phyloP scores from a whole-genome alignment of 2,113 vertebrate species.

The Scophthalmus maximus region DNA sequence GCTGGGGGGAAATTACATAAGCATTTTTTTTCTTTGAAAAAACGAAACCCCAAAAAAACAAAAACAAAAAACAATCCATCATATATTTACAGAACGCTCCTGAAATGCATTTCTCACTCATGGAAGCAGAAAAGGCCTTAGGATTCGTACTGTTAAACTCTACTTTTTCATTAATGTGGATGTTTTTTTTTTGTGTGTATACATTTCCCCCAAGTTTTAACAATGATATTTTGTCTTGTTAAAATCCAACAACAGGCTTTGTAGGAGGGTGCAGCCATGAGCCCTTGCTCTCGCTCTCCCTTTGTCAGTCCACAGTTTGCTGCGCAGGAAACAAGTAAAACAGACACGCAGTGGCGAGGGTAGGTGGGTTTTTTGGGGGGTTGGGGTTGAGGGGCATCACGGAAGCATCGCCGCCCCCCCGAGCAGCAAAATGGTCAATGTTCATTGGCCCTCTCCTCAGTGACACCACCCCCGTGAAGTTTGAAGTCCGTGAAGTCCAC shows the following conservation, averaged over 20 bases:
- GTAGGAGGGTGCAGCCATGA: constrained; percentile 28
- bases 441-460: constrained; percentile 40
- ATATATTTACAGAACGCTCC: constrained; percentile 84
- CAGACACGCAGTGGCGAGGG: constrained; percentile 23
- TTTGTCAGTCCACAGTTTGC: constrained; percentile 34
- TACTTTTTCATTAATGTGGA: constrained; percentile 50
- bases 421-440: constrained; percentile 75
- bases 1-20: constrained; percentile 65
- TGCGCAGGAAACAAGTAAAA: constrained; percentile 51
- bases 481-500: constrained; percentile 41
- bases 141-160: constrained; percentile 68
- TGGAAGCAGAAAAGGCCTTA: constrained; percentile 80
- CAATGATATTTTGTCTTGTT: constrained; percentile 51
- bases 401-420: constrained; percentile 28
- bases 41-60: constrained; percentile 52
- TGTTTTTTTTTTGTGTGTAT: constrained; percentile 47
- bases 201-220: constrained; percentile 71
- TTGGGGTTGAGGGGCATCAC: constrained; percentile 23
- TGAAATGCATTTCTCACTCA: constrained; percentile 76
- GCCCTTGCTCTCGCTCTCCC: constrained; percentile 5
- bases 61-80: constrained; percentile 48
- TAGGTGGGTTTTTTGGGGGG: constrained; percentile 1
- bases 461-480: constrained; percentile 24
- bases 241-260: constrained; percentile 64
- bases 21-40: constrained; percentile 64